A percentile compares a stretch with the other conserved stretches of the same genome.
Evolutionary conservation across 2,888 invertebrate species (phyloP).

Genomic region (Caprella mutica): DNA sequence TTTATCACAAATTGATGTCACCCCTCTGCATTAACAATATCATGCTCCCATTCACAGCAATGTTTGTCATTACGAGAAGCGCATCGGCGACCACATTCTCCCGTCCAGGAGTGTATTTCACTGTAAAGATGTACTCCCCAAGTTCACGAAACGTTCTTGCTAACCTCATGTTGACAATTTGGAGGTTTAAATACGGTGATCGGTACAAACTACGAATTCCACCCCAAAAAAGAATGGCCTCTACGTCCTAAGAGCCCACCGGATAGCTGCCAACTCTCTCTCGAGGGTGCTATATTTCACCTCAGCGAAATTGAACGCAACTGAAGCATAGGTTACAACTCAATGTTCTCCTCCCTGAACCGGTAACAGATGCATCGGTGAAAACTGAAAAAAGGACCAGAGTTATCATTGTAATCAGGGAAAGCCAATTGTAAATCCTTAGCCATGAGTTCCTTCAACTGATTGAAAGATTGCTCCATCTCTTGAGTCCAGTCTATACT

Average conservation of each 20-base stretch:
- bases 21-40: too few species aligned
- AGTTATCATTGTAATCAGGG: background rate
- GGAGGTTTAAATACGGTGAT: background rate
- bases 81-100: slow-evolving; percentile 2
- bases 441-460: background rate
- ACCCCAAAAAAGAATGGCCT: background rate
- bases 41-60: too few species aligned
- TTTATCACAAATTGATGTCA: too few species aligned
- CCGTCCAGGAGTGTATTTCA: background rate
- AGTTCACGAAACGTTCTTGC: background rate
- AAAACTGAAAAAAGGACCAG: background rate
- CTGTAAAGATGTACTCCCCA: background rate
- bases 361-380: background rate
- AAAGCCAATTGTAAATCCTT: background rate
- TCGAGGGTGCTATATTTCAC: background rate
- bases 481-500: background rate
- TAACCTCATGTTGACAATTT: background rate
- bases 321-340: background rate
- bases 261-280: background rate
- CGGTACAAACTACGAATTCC: background rate
- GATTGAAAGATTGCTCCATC: background rate
- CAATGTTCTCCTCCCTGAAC: background rate
- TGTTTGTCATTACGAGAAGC: too few species aligned
- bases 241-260: background rate
- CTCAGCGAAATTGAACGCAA: background rate